Conservation (phyloP, 2,113 vertebrate species). For the Psittacara wagleri region DNA sequence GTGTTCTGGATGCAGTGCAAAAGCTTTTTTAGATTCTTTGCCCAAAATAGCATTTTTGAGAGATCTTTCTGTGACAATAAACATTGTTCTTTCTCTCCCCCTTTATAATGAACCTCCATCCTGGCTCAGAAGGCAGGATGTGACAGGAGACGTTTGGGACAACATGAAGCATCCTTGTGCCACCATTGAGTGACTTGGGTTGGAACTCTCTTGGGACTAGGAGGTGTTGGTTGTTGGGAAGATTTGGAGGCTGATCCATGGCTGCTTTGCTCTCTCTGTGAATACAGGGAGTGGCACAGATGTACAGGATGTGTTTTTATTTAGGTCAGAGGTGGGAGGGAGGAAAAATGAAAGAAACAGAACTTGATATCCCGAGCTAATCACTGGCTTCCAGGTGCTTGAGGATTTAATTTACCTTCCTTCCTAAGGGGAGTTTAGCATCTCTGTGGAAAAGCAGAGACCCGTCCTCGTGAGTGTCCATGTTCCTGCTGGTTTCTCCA, state of each 20-base stretch:
- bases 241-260: not conserved
- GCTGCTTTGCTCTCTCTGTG: not conserved
- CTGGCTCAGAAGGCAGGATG: not conserved
- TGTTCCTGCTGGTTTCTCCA: not conserved
- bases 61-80: not conserved
- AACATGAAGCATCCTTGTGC: not conserved
- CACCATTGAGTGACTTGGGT: not conserved
- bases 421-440: not conserved
- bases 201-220: not conserved
- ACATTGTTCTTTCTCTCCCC: not conserved
- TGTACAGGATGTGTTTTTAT: conserved; percentile 10
- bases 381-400: not conserved
- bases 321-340: conserved; percentile 9
- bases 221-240: not conserved
- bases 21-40: not conserved
- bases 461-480: not conserved
- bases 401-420: not conserved
- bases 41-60: not conserved
- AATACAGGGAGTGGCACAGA: conserved; percentile 10
- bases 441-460: not conserved
- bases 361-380: not conserved
- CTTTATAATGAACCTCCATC: not conserved
- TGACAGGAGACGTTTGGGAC: not conserved
- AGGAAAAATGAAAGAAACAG: not conserved
- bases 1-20: not conserved